Evolutionary conservation across 2,888 invertebrate species (phyloP).

Genomic region (Ferdinandea cuprea): DNA sequence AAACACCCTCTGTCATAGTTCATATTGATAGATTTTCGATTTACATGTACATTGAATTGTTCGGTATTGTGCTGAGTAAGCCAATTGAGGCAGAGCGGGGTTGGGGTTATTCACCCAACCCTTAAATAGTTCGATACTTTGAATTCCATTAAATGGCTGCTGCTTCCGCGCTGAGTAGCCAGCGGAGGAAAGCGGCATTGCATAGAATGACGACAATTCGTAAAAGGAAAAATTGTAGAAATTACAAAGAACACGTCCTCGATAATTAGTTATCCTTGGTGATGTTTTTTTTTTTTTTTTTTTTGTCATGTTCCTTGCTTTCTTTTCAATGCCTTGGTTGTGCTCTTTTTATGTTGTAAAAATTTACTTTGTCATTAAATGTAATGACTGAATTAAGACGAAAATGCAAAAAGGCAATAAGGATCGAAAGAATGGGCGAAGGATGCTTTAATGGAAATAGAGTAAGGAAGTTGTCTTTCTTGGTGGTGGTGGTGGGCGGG

Average conservation of each 20-base stretch:
- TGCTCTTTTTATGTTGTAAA: slow-evolving; percentile 59
- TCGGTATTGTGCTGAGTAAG: slow-evolving; percentile 17
- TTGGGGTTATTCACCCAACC: slow-evolving; percentile 9
- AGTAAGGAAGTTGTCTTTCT: slow-evolving; percentile 23
- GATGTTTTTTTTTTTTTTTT: slow-evolving; percentile 34
- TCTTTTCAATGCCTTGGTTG: slow-evolving; percentile 70
- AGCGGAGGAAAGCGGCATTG: slow-evolving; percentile 5
- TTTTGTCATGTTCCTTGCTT: neutral
- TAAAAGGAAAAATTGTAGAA: slow-evolving; percentile 27
- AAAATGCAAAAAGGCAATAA: slow-evolving; percentile 16
- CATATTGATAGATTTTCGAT: slow-evolving; percentile 70
- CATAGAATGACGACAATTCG: neutral
- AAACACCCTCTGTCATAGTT: slow-evolving; percentile 71
- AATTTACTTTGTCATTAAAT: slow-evolving; percentile 73
- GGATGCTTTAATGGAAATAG: slow-evolving; percentile 49
- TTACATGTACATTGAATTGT: slow-evolving; percentile 58
- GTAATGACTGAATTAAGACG: slow-evolving; percentile 71
- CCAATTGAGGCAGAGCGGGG: slow-evolving; percentile 53
- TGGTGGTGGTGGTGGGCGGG: neutral
- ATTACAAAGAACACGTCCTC: slow-evolving; percentile 71
- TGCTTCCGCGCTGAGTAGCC: slow-evolving; percentile 50
- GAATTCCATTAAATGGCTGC: slow-evolving; percentile 70
- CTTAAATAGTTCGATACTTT: slow-evolving; percentile 62
- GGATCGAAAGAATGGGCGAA: neutral
- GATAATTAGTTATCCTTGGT: slow-evolving; percentile 73